Evolutionary conservation across 2,797 vertebrate species (phyloP).

Genomic region (Taenioides sp.): DNA sequence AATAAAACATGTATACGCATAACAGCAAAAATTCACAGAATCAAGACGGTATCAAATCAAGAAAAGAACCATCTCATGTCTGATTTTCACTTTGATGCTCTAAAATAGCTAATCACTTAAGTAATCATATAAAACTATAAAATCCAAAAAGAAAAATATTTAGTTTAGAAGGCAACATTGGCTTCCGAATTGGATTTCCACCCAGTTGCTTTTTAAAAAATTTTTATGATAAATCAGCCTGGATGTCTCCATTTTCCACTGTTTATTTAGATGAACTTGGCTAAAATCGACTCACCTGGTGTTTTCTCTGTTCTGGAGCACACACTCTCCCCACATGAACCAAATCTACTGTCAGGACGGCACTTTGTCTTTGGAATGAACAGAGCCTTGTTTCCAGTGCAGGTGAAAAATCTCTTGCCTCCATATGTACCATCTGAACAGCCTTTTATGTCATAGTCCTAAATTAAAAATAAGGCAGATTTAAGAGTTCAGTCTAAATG

Average conservation of each 20-base stretch:
- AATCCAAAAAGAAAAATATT: too few species aligned
- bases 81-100: too few species aligned
- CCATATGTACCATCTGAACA: conserved; percentile 70
- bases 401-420: conserved; percentile 72
- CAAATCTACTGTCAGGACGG: conserved; percentile 74
- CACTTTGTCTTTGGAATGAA: conserved; percentile 75
- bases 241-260: neutral
- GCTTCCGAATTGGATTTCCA: neutral
- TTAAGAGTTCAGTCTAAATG: neutral
- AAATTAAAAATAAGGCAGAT: neutral
- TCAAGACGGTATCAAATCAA: too few species aligned
- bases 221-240: neutral
- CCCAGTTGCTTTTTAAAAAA: neutral
- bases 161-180: neutral
- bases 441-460: conserved; percentile 73
- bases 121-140: too few species aligned
- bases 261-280: neutral
- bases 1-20: neutral
- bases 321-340: conserved; percentile 18
- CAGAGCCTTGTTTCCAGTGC: conserved; percentile 64
- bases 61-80: too few species aligned
- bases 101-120: too few species aligned
- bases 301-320: conserved; percentile 14
- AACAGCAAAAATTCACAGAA: too few species aligned
- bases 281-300: conserved; percentile 56